Evolutionary conservation across 2,113 vertebrate genomes (phyloP).

Genomic region (Casuarius casuarius): DNA sequence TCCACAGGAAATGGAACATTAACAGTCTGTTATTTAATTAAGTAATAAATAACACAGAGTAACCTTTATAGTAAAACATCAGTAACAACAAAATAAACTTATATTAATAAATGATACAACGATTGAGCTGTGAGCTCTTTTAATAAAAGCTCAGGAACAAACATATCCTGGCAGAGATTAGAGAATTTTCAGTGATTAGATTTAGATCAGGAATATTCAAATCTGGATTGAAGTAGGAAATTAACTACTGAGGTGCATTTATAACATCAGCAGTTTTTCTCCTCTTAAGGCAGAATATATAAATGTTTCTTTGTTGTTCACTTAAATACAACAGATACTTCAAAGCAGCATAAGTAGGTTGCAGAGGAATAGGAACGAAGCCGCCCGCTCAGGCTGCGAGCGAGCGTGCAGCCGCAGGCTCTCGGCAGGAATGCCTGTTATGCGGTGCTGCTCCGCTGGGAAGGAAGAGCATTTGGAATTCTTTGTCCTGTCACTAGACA

Average conservation of each 20-base stretch:
- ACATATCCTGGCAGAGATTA: not conserved
- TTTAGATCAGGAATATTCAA: slow-evolving; percentile 5
- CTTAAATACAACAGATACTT: not conserved
- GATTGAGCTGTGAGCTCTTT: not conserved
- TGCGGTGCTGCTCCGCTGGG: not conserved
- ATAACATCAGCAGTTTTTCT: not conserved
- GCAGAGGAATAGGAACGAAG: not conserved
- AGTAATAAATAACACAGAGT: slow-evolving; percentile 57
- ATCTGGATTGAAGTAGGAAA: not conserved
- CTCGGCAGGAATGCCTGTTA: slow-evolving; percentile 18
- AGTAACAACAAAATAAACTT: not conserved
- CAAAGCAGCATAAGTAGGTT: not conserved
- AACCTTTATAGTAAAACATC: slow-evolving; percentile 26
- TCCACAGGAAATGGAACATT: slow-evolving; percentile 45
- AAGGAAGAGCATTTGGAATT: slow-evolving; percentile 20
- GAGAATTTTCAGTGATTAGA: not conserved
- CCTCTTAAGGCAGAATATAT: not conserved
- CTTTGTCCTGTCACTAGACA: slow-evolving; percentile 21
- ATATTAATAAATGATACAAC: slow-evolving; percentile 45
- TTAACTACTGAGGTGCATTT: not conserved
- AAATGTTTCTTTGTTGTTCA: not conserved
- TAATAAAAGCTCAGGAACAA: not conserved
- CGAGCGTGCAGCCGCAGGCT: not conserved
- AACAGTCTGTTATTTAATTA: slow-evolving; percentile 60
- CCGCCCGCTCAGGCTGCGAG: not conserved